A percentile compares a stretch with the other conserved stretches of the same genome.
Conservation (phyloP, 2,888 invertebrate genomes). For the Thymelicus acteon region DNA sequence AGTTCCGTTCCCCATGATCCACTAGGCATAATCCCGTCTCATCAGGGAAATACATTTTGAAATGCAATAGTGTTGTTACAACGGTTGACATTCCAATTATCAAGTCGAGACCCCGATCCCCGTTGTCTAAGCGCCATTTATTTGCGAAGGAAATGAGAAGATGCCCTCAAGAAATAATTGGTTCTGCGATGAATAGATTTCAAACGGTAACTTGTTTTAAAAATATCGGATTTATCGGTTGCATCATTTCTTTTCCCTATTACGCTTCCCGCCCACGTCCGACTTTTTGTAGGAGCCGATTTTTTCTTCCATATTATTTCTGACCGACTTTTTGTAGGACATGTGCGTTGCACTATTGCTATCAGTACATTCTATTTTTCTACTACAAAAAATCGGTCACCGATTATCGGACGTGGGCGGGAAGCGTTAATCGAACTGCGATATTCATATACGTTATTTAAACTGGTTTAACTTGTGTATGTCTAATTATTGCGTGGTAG, state of each 20-base stretch:
- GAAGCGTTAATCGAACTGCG: not conserved
- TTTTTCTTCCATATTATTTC: no score
- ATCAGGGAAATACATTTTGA: constrained; percentile 14
- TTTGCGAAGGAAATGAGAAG: constrained; percentile 34
- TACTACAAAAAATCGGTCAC: no score
- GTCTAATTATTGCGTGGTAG: no score
- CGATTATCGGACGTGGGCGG: no score
- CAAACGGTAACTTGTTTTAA: constrained; percentile 16
- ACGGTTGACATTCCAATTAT: constrained; percentile 37
- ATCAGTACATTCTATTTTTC: no score
- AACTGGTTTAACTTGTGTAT: no score
- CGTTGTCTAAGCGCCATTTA: constrained; percentile 24
- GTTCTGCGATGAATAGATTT: constrained; percentile 26
- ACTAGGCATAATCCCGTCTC: constrained; percentile 12
- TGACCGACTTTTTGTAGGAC: no score
- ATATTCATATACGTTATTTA: not conserved
- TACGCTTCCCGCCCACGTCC: no score
- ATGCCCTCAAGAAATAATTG: constrained; percentile 33
- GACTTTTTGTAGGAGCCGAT: no score
- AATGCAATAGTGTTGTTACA: constrained; percentile 30
- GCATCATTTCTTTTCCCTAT: not conserved
- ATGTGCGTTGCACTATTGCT: no score
- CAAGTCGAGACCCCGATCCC: constrained; percentile 21
- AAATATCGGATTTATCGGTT: not conserved
- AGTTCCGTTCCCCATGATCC: constrained; percentile 2